Percentiles rank a stretch among this genome's conserved stretches.
These are phyloP conservation scores for Cheumatopsyche charites DNA, from an alignment of 1,140 invertebrate species.

Conservation along the genomic window DNA sequence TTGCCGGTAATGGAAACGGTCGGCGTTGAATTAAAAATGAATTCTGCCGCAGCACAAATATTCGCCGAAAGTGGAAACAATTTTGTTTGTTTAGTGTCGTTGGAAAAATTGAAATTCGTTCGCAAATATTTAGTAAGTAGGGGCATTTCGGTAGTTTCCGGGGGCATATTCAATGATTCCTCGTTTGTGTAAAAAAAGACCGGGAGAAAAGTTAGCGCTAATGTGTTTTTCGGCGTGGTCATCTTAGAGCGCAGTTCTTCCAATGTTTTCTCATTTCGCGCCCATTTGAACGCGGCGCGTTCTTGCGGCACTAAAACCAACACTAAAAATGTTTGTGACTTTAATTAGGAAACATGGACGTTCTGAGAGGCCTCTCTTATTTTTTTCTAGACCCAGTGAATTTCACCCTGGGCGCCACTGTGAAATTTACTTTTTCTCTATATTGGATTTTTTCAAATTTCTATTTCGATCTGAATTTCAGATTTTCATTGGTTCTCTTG, in stretches of 20 bases:
- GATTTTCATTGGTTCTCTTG: too few relatives aligned
- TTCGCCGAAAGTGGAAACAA: too few relatives aligned
- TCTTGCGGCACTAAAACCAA: conserved; percentile 40
- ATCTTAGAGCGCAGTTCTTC: not conserved
- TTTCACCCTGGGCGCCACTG: not conserved
- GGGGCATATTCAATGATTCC: conserved; percentile 24
- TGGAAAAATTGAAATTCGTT: too few relatives aligned
- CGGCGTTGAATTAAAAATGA: conserved; percentile 47
- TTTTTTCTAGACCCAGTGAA: conserved; percentile 8
- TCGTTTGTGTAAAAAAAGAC: conserved; percentile 24
- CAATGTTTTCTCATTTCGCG: conserved; percentile 33
- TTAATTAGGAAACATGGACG: conserved; percentile 46
- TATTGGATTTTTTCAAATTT: not conserved
- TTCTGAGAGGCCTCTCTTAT: conserved; percentile 9
- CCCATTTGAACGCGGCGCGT: conserved; percentile 10
- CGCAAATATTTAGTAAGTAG: too few relatives aligned
- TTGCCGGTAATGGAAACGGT: conserved; percentile 31
- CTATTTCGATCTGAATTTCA: not conserved
- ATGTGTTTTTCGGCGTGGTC: conserved; percentile 3
- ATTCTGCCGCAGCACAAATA: too few relatives aligned
- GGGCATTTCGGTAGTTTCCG: not conserved
- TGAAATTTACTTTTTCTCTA: not conserved
- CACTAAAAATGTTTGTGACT: conserved; percentile 47
- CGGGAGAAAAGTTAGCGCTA: not conserved
- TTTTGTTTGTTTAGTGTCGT: too few relatives aligned